A percentile compares a stretch with the other conserved stretches of the same genome.
Evolutionary conservation across 2,888 invertebrate genomes (phyloP).

Genomic region (Melanargia galathea): DNA sequence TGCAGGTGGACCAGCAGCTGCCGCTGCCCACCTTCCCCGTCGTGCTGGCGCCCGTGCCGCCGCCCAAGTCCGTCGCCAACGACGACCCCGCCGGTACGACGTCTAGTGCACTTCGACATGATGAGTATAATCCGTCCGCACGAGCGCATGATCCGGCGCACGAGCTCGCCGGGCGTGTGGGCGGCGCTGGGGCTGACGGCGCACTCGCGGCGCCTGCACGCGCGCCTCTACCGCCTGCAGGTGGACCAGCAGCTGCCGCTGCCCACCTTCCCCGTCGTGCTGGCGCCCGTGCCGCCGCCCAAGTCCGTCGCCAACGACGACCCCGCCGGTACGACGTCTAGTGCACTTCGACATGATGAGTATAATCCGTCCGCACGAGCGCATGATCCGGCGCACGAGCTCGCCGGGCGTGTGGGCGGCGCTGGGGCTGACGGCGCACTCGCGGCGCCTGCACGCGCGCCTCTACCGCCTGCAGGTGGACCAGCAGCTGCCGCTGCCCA

Average conservation of each 20-base stretch:
- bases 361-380: conserved; percentile 85
- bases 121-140: conserved; percentile 87
- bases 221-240: conserved; percentile 91
- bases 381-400: conserved; percentile 88
- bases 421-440: conserved; percentile 89
- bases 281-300: conserved; percentile 97
- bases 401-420: conserved; percentile 96
- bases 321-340: conserved; percentile 65
- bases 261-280: conserved; percentile 95
- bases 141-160: conserved; percentile 87
- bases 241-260: conserved; percentile 97
- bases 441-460: conserved; percentile 94
- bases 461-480: conserved; percentile 93
- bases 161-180: conserved; percentile 95
- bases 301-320: conserved; percentile 94
- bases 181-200: conserved; percentile 88
- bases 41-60: conserved; percentile 96
- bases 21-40: conserved; percentile 96
- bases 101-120: no score
- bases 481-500: conserved; percentile 95
- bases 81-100: conserved; percentile 81
- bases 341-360: no score
- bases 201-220: conserved; percentile 94
- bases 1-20: conserved; percentile 97
- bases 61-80: conserved; percentile 95